Evolutionary conservation across 2,888 invertebrate species (phyloP), one percentile per base, ranked within the genome.

Genomic region (Stegophylla sp.): DNA sequence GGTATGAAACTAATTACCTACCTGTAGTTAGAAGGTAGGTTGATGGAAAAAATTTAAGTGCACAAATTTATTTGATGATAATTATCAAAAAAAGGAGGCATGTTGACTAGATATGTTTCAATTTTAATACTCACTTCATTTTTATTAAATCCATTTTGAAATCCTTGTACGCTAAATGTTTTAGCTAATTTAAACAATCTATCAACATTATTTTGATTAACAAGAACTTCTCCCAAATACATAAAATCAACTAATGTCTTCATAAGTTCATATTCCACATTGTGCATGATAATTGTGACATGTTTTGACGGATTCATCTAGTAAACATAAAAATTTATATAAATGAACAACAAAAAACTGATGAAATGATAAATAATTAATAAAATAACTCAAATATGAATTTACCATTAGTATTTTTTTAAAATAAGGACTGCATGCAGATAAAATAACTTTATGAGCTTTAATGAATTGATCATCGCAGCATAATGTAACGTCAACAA

Each of bases 341-440:
- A n/a, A 48, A 15, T 45, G 1, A 34, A 23, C 9, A 23, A 9
- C 17, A 63, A 26, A 45, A 34, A n/a, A 15, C 34, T 34, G 7
- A 26, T 34, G n/a, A n/a, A 53, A 59, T 4, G 10, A 13, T 7
- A 26, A 20, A 3, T 51, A 0, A 34, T 41, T 67, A 48, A 7
- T 73, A 26, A 66, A 69, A 69, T n/a, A 56, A 26, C 3, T 26
- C 4, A 13, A 56, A 45, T 15, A 0, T 23, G 0, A 61, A 28
- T 84, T 90, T 90, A 93, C 93, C 91, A 93, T 93, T 88, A 93
- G 92, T 86, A 93, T 89, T 88, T 93, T 92, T 90, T 93, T 93
- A 89, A 94, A 94, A 89, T 93, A 94, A 85, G 94, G 93, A 88
- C 93, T 94, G 89, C 94, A 94, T 84, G 94, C 94, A 83, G 93